Percentiles rank a stretch among this genome's conserved stretches.
phyloP scores from a whole-genome alignment of 2,113 vertebrate species.

The Lepus timidus region DNA sequence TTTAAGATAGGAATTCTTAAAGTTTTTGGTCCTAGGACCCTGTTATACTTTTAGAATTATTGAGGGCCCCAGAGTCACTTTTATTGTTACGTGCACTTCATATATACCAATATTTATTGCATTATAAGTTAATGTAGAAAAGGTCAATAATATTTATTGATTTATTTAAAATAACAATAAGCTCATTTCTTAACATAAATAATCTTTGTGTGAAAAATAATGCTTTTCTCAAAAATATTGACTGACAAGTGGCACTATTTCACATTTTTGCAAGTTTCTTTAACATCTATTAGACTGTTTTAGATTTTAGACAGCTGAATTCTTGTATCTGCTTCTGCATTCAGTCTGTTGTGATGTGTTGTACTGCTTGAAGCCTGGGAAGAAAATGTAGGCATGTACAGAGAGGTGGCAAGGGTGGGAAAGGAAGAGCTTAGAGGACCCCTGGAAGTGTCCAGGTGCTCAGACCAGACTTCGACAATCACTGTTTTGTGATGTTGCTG shows the following conservation, averaged over 20 bases:
- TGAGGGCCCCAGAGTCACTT: background rate
- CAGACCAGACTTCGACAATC: background rate
- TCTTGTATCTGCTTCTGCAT: background rate
- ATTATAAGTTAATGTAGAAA: background rate
- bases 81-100: background rate
- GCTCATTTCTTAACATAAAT: background rate
- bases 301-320: background rate
- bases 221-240: conserved; percentile 6
- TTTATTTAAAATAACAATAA: background rate
- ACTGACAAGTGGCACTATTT: background rate
- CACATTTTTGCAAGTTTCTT: background rate
- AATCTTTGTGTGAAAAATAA: conserved; percentile 40
- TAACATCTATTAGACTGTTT: background rate
- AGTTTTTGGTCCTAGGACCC: background rate
- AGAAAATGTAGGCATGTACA: background rate
- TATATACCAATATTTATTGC: background rate
- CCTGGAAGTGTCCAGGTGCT: background rate
- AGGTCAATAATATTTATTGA: background rate
- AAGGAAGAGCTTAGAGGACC: background rate
- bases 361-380: background rate
- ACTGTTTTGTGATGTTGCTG: background rate
- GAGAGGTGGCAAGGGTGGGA: background rate
- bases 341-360: background rate
- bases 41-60: background rate
- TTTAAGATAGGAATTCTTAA: background rate